Conservation (phyloP, 2,888 invertebrate genomes). For the Eristalis tenax region DNA sequence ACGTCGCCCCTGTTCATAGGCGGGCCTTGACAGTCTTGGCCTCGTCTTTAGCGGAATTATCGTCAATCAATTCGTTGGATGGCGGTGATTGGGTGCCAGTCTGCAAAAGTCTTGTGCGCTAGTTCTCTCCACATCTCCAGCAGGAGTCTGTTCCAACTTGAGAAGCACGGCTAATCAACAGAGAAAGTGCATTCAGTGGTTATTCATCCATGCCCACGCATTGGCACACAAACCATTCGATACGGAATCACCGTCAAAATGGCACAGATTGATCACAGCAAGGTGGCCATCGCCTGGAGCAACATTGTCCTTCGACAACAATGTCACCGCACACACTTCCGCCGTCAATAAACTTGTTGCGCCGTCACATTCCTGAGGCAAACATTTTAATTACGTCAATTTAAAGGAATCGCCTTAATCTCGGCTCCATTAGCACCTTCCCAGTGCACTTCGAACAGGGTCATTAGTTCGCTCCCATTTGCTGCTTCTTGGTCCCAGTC, state of each 20-base stretch:
- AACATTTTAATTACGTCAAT: constrained; percentile 50
- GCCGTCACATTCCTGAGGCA: constrained; percentile 41
- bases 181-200: no score
- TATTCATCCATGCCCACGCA: background rate
- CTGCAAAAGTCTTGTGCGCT: no score
- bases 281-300: background rate
- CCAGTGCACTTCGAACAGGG: constrained; percentile 48
- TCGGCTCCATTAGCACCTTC: constrained; percentile 58
- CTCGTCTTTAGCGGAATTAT: no score
- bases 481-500: constrained; percentile 13
- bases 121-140: no score
- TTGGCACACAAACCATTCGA: background rate
- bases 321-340: constrained; percentile 34
- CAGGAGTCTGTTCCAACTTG: no score
- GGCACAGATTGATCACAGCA: background rate
- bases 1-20: no score
- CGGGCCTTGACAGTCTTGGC: no score
- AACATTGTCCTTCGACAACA: constrained; percentile 27
- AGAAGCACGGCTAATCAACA: no score
- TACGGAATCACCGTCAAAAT: background rate
- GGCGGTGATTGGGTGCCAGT: no score
- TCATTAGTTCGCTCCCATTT: constrained; percentile 36
- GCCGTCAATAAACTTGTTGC: constrained; percentile 47
- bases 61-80: no score
- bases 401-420: constrained; percentile 47